Conservation (phyloP, 2,888 invertebrate genomes). For the Antheraea assamensis region DNA sequence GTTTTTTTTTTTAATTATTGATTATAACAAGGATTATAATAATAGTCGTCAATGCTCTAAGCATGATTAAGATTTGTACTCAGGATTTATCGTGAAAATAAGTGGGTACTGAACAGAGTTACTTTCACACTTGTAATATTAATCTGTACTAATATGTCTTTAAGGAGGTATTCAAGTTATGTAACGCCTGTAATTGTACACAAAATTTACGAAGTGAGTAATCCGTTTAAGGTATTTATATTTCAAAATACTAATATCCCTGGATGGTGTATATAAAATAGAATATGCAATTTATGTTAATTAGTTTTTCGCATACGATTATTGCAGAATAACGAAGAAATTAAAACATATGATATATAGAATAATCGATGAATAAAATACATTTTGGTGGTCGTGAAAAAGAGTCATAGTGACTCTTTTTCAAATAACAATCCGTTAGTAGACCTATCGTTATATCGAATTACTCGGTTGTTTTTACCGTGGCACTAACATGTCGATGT, state of each 20-base stretch:
- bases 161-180: not conserved
- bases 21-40: no score
- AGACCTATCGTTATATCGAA: not conserved
- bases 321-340: not conserved
- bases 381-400: not conserved
- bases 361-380: not conserved
- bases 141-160: not conserved
- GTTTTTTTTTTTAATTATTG: no score
- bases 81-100: no score
- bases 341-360: not conserved
- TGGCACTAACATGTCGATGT: not conserved
- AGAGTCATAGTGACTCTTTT: not conserved
- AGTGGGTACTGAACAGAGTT: no score
- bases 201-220: no score
- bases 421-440: not conserved
- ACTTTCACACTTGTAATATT: no score
- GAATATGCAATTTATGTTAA: not conserved
- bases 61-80: no score
- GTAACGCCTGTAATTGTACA: not conserved
- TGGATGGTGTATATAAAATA: no score
- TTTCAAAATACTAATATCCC: no score
- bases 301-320: not conserved
- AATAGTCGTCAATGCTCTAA: no score
- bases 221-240: no score
- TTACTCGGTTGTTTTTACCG: not conserved